Percentiles rank a stretch among this genome's conserved stretches.
These are phyloP conservation scores for Margarornis squamiger DNA, from an alignment of 2,797 vertebrate genomes.

Conservation along the genomic window DNA sequence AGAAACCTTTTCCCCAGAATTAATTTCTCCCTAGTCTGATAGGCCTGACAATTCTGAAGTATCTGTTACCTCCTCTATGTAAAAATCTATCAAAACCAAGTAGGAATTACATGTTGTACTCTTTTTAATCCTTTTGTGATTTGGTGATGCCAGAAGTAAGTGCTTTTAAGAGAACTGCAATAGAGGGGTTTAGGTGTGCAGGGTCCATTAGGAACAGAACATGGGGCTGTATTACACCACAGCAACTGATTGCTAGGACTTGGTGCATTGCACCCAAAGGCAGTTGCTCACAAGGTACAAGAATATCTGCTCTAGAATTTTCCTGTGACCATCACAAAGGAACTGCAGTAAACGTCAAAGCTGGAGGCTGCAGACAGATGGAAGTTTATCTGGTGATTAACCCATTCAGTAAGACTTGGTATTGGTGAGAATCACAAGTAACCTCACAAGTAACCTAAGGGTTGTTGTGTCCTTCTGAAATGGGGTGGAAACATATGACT, in stretches of 20 bases:
- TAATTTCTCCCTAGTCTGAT: constrained; percentile 33
- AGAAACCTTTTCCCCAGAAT: constrained; percentile 14
- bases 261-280: background rate
- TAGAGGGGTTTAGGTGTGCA: background rate
- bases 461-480: background rate
- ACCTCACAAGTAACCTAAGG: no score
- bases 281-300: background rate
- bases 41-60: constrained; percentile 51
- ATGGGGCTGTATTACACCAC: background rate
- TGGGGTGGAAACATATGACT: background rate
- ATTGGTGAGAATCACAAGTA: background rate
- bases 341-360: background rate
- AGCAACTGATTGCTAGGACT: background rate
- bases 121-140: background rate
- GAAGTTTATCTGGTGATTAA: background rate
- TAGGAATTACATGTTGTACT: constrained; percentile 2
- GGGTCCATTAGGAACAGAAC: background rate
- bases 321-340: background rate
- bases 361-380: background rate
- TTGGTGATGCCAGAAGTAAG: background rate
- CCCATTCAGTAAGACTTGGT: background rate
- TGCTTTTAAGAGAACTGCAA: background rate
- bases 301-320: background rate
- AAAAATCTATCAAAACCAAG: constrained; percentile 10
- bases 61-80: constrained; percentile 17